Evolutionary conservation across 2,113 vertebrate species (phyloP).

Genomic region (Pardalotus punctatus): DNA sequence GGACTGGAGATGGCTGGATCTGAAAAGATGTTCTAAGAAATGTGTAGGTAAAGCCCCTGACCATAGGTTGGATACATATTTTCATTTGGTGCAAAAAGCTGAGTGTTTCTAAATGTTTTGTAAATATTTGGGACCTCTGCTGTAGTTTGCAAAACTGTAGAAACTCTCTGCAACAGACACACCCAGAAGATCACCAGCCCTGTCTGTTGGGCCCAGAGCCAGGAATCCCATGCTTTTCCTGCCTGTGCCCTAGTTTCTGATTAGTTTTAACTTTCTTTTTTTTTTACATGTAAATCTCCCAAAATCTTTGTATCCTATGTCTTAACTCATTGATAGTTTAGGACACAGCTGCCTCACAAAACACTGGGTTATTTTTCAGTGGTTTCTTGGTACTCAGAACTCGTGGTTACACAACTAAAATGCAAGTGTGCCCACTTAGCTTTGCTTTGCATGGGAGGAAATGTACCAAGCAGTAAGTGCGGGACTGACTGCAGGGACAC

Average conservation of each 20-base stretch:
- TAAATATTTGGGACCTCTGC: not conserved
- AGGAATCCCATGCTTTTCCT: not conserved
- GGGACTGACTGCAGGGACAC: not conserved
- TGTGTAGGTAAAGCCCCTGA: not conserved
- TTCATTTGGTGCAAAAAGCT: not conserved
- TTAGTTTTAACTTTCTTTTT: not conserved
- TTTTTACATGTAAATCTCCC: not conserved
- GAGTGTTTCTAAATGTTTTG: not conserved
- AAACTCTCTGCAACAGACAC: not conserved
- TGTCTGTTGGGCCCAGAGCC: not conserved
- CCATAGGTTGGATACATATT: not conserved
- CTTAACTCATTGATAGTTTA: not conserved
- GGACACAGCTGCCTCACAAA: not conserved
- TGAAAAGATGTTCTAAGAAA: not conserved
- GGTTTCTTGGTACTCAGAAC: not conserved
- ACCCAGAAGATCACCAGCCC: not conserved
- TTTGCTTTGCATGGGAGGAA: not conserved
- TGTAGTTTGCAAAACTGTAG: not conserved
- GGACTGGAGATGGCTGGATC: not conserved
- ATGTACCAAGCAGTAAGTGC: fast-evolving
- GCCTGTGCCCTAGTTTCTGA: not conserved
- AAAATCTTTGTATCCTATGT: not conserved
- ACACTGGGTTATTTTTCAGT: not conserved
- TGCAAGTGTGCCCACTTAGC: not conserved
- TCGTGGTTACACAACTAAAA: not conserved